These are phyloP conservation scores for Cepphus grylle DNA, from an alignment of 2,113 vertebrate genomes.

Conservation along the genomic window DNA sequence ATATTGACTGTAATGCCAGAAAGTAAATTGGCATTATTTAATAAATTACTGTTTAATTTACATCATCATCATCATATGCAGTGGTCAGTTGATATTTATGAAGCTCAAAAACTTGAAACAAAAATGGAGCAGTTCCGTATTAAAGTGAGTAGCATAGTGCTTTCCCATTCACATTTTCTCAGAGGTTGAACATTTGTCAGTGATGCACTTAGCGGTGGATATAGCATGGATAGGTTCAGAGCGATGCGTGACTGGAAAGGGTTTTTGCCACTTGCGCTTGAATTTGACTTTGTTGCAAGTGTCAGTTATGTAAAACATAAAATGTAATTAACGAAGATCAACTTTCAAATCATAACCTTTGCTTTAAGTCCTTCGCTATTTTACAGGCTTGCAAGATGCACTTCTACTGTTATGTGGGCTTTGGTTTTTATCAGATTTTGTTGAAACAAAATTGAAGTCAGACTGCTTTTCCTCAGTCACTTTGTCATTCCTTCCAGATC, in stretches of 20 bases:
- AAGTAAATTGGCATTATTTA: background rate
- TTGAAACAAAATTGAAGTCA: background rate
- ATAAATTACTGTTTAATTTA: background rate
- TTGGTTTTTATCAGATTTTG: background rate
- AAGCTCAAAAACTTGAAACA: background rate
- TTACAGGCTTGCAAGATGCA: background rate
- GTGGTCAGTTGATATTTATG: background rate
- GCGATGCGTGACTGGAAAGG: background rate
- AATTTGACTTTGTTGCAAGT: background rate
- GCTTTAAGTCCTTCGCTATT: background rate
- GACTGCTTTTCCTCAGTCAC: background rate
- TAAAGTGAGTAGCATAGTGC: background rate
- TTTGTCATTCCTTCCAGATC: background rate
- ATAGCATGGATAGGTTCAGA: background rate
- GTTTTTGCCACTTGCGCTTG: background rate
- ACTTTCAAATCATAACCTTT: background rate
- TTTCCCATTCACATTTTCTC: background rate
- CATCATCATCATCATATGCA: rapidly evolving
- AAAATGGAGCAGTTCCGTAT: background rate
- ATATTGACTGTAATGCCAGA: background rate
- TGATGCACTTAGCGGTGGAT: background rate
- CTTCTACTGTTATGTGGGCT: background rate
- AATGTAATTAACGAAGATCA: background rate
- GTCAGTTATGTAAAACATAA: background rate
- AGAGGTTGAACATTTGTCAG: background rate